These are phyloP conservation scores for Eupleurogrammus muticus DNA, from an alignment of 2,797 vertebrate genomes.

Conservation along the genomic window DNA sequence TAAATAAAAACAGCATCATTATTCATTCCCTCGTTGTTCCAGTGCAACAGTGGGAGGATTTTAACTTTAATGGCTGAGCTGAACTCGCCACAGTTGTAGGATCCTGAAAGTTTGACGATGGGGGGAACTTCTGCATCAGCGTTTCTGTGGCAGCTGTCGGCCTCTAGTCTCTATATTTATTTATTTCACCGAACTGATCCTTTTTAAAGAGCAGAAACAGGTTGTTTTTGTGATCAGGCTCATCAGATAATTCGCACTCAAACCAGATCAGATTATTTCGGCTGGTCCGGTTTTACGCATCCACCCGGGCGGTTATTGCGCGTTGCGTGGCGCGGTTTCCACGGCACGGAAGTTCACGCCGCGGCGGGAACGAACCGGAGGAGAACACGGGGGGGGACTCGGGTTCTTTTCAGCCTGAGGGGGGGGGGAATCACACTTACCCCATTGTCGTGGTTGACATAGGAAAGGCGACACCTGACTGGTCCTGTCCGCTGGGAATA, in stretches of 20 bases:
- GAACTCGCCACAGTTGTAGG: background rate
- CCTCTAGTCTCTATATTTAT: background rate
- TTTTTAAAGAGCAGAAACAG: background rate
- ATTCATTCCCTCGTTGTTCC: constrained; percentile 3
- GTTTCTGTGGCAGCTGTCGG: constrained; percentile 10
- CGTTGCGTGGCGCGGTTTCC: constrained; percentile 46
- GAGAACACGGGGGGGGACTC: constrained; percentile 19
- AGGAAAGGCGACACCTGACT: constrained; percentile 58
- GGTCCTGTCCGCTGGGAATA: constrained; percentile 49
- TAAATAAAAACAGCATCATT: constrained; percentile 10
- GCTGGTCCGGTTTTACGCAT: too few species aligned
- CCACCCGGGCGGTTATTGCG: constrained; percentile 22
- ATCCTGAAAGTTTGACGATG: constrained; percentile 59
- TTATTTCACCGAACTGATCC: background rate
- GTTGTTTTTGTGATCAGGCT: constrained; percentile 28
- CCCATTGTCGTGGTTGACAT: constrained; percentile 78
- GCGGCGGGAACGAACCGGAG: constrained; percentile 44
- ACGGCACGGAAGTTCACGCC: constrained; percentile 65
- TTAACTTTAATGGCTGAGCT: constrained; percentile 9
- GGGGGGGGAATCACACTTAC: constrained; percentile 73
- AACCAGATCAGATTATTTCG: constrained; percentile 33
- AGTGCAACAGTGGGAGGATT: background rate
- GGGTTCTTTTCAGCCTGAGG: constrained; percentile 17
- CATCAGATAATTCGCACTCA: constrained; percentile 28
- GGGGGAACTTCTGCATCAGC: constrained; percentile 46